These are phyloP conservation scores for Esox masquinongy DNA, from an alignment of 2,797 vertebrate species.

Conservation along the genomic window DNA sequence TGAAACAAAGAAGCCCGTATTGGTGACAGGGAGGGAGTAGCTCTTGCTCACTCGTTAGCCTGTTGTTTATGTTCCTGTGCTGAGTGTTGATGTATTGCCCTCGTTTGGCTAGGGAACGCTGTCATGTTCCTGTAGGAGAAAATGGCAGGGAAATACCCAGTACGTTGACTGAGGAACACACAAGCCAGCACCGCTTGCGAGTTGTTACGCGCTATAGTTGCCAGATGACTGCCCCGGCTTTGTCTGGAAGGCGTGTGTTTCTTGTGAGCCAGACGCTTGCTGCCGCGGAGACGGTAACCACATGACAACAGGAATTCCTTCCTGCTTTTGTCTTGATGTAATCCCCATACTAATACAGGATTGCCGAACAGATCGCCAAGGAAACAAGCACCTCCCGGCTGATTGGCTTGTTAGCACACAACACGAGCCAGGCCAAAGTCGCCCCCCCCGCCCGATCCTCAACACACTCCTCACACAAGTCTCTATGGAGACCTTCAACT, in stretches of 20 bases:
- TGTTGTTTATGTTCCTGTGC: not conserved
- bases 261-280: slow-evolving; percentile 50
- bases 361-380: slow-evolving; percentile 60
- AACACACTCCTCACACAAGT: slow-evolving; percentile 23
- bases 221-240: slow-evolving; percentile 51
- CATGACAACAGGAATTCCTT: slow-evolving; percentile 75
- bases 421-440: not conserved
- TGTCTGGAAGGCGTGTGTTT: slow-evolving; percentile 49
- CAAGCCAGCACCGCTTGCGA: slow-evolving; percentile 45
- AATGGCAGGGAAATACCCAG: not conserved
- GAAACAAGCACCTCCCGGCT: slow-evolving; percentile 48
- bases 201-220: slow-evolving; percentile 52
- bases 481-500: not conserved
- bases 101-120: not conserved
- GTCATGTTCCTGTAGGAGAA: not conserved
- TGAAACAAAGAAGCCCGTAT: not conserved
- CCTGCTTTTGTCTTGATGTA: slow-evolving; percentile 72
- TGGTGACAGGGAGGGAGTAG: not conserved
- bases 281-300: slow-evolving; percentile 48
- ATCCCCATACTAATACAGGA: slow-evolving; percentile 68
- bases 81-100: not conserved
- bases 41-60: not conserved
- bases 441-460: too few relatives aligned
- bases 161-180: not conserved
- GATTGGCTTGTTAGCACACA: slow-evolving; percentile 27